phyloP scores from a whole-genome alignment of 1,140 invertebrate genomes.

The Drosophila miranda region DNA sequence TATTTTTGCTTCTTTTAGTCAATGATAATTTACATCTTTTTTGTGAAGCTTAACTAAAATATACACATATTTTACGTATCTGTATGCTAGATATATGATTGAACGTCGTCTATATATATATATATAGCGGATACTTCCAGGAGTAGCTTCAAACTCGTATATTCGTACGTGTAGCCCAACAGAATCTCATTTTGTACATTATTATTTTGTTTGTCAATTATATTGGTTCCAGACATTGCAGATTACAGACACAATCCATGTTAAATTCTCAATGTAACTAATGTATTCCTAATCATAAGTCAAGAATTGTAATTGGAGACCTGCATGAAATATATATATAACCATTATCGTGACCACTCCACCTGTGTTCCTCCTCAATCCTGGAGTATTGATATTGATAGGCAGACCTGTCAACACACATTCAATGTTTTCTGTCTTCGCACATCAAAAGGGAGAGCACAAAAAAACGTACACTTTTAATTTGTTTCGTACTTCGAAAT shows the following conservation, averaged over 20 bases:
- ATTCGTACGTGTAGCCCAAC: too few relatives aligned
- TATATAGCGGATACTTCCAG: constrained; percentile 25
- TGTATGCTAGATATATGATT: constrained; percentile 27
- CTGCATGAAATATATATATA: constrained; percentile 41
- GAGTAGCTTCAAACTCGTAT: constrained; percentile 4
- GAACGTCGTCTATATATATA: constrained; percentile 25
- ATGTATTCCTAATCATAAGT: constrained; percentile 49
- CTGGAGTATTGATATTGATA: too few relatives aligned
- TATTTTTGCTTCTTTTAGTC: constrained; percentile 61
- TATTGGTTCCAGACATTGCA: constrained; percentile 15
- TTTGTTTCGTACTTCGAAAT: too few relatives aligned
- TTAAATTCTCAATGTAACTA: constrained; percentile 39
- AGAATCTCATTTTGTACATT: constrained; percentile 22
- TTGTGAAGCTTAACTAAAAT: constrained; percentile 49
- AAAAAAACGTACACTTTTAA: too few relatives aligned
- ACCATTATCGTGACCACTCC: too few relatives aligned
- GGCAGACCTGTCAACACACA: too few relatives aligned
- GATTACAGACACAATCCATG: constrained; percentile 8
- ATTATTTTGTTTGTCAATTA: neutral
- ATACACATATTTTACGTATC: constrained; percentile 16
- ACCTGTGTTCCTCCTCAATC: too few relatives aligned
- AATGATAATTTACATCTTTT: constrained; percentile 44
- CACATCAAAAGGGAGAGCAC: too few relatives aligned
- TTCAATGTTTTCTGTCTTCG: too few relatives aligned
- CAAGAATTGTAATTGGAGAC: constrained; percentile 39